Conservation (phyloP, 2,113 vertebrate genomes). For the Caracal caracal region DNA sequence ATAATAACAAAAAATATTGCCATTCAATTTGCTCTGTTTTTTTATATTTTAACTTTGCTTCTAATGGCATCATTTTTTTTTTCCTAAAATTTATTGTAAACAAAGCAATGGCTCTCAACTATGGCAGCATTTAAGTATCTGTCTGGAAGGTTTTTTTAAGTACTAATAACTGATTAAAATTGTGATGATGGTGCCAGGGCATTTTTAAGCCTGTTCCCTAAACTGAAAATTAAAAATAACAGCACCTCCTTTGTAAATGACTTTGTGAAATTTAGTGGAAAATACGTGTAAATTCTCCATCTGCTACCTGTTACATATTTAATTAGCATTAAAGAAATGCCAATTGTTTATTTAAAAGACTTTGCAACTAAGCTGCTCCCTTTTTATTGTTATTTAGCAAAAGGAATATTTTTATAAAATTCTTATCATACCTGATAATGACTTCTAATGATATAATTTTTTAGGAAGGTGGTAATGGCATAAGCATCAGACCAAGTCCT, state of each 20-base stretch:
- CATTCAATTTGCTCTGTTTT: neutral
- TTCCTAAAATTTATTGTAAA: neutral
- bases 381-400: neutral
- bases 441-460: neutral
- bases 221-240: neutral
- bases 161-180: conserved; percentile 17
- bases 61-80: neutral
- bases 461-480: neutral
- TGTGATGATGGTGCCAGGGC: neutral
- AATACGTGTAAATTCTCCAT: neutral
- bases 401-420: neutral
- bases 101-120: neutral
- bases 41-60: neutral
- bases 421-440: neutral
- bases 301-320: neutral
- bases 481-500: neutral
- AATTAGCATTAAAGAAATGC: neutral
- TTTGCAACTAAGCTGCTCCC: neutral
- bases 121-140: neutral
- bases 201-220: neutral
- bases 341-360: neutral
- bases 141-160: neutral
- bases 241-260: neutral
- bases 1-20: neutral
- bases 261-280: conserved; percentile 4